Evolutionary conservation across 2,113 vertebrate genomes (phyloP).

Genomic region (Damaliscus lunatus): DNA sequence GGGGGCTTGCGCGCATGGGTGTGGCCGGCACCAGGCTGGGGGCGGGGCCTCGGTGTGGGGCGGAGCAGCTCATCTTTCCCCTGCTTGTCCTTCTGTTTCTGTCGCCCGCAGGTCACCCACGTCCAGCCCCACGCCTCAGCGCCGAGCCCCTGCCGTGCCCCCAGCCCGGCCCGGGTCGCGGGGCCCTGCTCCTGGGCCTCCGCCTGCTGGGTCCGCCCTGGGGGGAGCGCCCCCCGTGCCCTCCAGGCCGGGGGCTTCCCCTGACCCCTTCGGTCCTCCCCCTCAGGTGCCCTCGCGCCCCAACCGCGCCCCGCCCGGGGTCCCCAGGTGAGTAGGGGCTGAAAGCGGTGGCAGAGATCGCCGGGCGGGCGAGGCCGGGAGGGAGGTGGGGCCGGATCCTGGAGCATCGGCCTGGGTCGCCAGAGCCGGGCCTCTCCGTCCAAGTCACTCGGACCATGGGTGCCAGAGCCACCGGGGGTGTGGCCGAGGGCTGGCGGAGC

Average conservation of each 20-base stretch:
- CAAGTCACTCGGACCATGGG: not conserved
- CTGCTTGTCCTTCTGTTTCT: slow-evolving; percentile 9
- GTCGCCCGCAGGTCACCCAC: slow-evolving; percentile 89
- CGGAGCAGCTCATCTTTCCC: slow-evolving; percentile 15
- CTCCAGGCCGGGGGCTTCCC: slow-evolving; percentile 96
- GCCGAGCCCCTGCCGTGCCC: slow-evolving; percentile 94
- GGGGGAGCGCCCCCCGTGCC: slow-evolving; percentile 93
- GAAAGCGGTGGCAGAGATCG: not conserved
- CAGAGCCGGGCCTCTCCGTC: not conserved
- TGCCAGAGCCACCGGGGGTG: not conserved
- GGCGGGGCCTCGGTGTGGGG: not conserved
- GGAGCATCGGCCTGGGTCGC: not conserved
- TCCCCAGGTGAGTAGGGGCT: slow-evolving; percentile 92
- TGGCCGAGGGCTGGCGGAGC: not conserved
- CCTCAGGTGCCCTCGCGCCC: slow-evolving; percentile 97
- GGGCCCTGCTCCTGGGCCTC: slow-evolving; percentile 94
- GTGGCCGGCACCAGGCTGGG: slow-evolving; percentile 15
- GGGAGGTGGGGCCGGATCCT: not conserved
- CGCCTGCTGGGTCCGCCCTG: slow-evolving; percentile 87
- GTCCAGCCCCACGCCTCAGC: slow-evolving; percentile 95
- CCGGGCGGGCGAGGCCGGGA: not conserved
- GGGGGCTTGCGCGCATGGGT: slow-evolving; percentile 59
- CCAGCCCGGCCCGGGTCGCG: slow-evolving; percentile 92
- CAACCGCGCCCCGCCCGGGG: slow-evolving; percentile 96
- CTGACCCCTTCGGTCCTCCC: slow-evolving; percentile 93